Percentiles rank a stretch among this genome's conserved stretches.
These are phyloP conservation scores for Spisula subtruncata DNA, from an alignment of 2,888 invertebrate species.

Conservation along the genomic window DNA sequence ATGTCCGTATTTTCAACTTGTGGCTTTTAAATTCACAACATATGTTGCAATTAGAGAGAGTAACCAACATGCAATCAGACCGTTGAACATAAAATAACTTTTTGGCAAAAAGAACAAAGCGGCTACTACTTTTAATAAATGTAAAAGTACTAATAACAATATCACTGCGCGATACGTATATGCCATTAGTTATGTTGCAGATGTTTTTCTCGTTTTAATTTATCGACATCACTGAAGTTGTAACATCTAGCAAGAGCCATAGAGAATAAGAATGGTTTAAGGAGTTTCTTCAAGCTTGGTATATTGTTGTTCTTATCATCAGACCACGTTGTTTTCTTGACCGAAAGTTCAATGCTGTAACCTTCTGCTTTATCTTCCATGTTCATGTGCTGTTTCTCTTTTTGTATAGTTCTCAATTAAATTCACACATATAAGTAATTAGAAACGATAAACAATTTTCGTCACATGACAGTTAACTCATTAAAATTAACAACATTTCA, in stretches of 20 bases:
- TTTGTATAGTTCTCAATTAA: too few species aligned
- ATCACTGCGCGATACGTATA: slow-evolving; percentile 16
- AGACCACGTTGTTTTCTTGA: slow-evolving; percentile 11
- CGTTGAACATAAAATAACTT: not conserved
- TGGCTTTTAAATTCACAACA: slow-evolving; percentile 33
- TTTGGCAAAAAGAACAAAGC: slow-evolving; percentile 37
- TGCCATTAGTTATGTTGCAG: slow-evolving; percentile 28
- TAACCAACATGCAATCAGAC: slow-evolving; percentile 15
- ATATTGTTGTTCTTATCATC: not conserved
- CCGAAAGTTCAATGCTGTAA: not conserved
- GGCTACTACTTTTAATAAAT: not conserved
- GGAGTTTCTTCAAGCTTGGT: slow-evolving; percentile 27
- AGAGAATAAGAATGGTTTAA: slow-evolving; percentile 43
- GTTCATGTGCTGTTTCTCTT: not conserved
- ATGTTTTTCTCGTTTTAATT: not conserved
- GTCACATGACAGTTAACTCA: too few species aligned
- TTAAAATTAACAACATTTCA: too few species aligned
- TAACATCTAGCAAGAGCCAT: slow-evolving; percentile 48
- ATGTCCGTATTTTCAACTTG: slow-evolving; percentile 41
- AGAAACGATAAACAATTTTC: too few species aligned
- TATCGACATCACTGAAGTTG: slow-evolving; percentile 42
- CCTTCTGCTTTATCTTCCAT: slow-evolving; percentile 10
- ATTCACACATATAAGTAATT: too few species aligned
- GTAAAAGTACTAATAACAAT: not conserved
- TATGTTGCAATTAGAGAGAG: not conserved